phyloP scores from a whole-genome alignment of 2,113 vertebrate species.

The Chionomys nivalis region DNA sequence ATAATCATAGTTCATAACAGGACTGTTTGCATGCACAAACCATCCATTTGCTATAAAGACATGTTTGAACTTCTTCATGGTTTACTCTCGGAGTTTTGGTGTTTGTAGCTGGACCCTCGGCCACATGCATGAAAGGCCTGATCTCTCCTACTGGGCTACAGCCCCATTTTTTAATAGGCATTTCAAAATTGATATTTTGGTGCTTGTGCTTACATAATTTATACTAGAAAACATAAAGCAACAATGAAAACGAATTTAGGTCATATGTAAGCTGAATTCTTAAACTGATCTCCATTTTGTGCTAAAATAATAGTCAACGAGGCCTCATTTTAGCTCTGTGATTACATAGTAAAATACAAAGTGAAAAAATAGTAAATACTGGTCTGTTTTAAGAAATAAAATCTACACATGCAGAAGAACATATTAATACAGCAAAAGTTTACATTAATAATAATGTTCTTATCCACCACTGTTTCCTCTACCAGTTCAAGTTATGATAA shows the following conservation, averaged over 20 bases:
- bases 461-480: neutral
- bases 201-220: neutral
- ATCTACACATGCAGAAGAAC: neutral
- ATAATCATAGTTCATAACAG: neutral
- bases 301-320: neutral
- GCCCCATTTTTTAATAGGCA: neutral
- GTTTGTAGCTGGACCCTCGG: neutral
- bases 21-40: neutral
- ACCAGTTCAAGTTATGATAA: neutral
- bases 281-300: neutral
- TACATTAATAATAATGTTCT: too few species aligned
- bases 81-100: neutral
- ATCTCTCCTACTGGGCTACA: neutral
- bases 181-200: neutral
- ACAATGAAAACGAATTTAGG: neutral
- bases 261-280: neutral
- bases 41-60: neutral
- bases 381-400: neutral
- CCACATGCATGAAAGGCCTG: neutral
- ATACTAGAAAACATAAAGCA: neutral
- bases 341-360: neutral
- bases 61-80: neutral
- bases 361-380: neutral
- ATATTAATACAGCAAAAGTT: neutral
- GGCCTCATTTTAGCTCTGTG: neutral